Conservation (phyloP, 2,797 vertebrate species). For the Gobionotothen gibberifrons region DNA sequence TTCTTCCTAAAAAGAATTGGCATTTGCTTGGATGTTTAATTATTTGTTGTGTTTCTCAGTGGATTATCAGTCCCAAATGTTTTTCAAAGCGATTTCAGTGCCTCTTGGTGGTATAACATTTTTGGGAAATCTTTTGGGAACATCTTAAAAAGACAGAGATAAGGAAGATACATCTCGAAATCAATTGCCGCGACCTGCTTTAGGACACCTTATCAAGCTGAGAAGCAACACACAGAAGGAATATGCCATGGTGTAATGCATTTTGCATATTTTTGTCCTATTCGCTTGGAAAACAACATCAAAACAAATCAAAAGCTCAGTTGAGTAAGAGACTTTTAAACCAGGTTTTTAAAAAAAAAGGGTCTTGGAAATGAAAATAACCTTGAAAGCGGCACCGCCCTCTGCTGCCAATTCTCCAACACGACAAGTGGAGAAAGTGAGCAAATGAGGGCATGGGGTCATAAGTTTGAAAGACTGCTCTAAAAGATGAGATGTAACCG, state of each 20-base stretch:
- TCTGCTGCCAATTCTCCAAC: constrained; percentile 64
- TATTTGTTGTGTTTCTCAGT: constrained; percentile 43
- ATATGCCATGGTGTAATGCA: constrained; percentile 13
- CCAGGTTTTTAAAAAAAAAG: constrained; percentile 11
- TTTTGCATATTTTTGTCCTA: constrained; percentile 25
- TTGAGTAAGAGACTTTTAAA: neutral
- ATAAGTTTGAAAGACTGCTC: neutral
- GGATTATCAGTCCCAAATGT: constrained; percentile 36
- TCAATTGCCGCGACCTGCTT: constrained; percentile 38
- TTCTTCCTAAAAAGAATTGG: constrained; percentile 11
- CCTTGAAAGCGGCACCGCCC: constrained; percentile 50
- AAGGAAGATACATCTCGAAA: constrained; percentile 35
- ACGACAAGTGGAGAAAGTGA: constrained; percentile 22
- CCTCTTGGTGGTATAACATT: constrained; percentile 17
- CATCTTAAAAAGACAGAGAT: constrained; percentile 39
- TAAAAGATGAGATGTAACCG: neutral
- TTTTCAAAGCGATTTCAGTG: constrained; percentile 40
- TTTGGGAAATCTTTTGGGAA: too few relatives aligned
- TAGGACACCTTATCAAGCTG: constrained; percentile 36
- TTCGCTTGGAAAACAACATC: constrained; percentile 27
- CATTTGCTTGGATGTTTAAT: constrained; percentile 51
- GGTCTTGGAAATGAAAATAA: neutral
- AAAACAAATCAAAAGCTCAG: constrained; percentile 43
- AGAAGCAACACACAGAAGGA: neutral
- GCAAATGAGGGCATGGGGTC: constrained; percentile 5